These are phyloP conservation scores for Drosophila burlai DNA, from an alignment of 1,140 invertebrate genomes.

Conservation along the genomic window DNA sequence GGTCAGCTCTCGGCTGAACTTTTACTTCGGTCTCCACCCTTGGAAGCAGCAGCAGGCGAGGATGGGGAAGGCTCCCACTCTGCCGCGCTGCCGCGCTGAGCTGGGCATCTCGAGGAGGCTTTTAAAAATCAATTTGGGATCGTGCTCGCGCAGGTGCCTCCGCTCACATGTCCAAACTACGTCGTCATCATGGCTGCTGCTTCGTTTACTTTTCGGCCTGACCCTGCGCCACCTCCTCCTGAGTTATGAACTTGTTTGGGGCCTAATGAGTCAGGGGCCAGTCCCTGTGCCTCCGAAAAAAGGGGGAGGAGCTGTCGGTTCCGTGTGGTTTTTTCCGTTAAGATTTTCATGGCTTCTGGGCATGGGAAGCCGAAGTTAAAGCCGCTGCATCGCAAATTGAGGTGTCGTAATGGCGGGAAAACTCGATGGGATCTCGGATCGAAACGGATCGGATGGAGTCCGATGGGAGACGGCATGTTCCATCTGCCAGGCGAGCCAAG, in stretches of 20 bases:
- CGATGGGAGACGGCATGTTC: constrained; percentile 47
- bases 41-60: constrained; percentile 4
- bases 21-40: constrained; percentile 42
- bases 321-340: constrained; percentile 35
- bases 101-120: not conserved
- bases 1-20: constrained; percentile 28
- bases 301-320: constrained; percentile 37
- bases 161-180: constrained; percentile 67
- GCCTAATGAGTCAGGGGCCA: constrained; percentile 66
- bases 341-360: constrained; percentile 75
- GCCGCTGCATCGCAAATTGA: constrained; percentile 62
- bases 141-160: constrained; percentile 45
- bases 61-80: constrained; percentile 32
- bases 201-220: constrained; percentile 66
- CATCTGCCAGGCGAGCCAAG: constrained; percentile 43
- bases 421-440: constrained; percentile 33
- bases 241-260: constrained; percentile 78
- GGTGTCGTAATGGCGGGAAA: constrained; percentile 76
- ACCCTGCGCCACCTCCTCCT: constrained; percentile 54
- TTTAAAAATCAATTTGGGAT: constrained; percentile 72
- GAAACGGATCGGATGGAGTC: constrained; percentile 15
- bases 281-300: constrained; percentile 12
- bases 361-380: constrained; percentile 33
- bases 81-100: not conserved
- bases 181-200: constrained; percentile 38